Evolutionary conservation across 2,797 vertebrate genomes (phyloP), one percentile per base, ranked within the genome.

Genomic region (Enoplosus armatus): DNA sequence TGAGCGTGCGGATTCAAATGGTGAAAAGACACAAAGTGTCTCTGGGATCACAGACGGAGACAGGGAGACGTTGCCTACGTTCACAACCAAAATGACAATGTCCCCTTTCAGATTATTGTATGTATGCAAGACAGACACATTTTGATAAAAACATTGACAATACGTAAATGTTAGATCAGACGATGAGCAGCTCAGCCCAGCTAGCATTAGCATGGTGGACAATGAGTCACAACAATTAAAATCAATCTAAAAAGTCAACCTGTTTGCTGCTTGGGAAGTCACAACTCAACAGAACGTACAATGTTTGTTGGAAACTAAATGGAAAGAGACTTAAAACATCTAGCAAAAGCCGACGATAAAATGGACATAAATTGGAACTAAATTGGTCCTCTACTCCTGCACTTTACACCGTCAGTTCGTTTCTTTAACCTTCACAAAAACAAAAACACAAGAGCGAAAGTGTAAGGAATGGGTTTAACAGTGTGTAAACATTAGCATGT

Each of bases 41-140:
- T 64, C 55, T 56, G n/a, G 43, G 71, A 85, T 70, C 74, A 77
- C 75, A 83, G 41, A 37, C 43, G 59, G 33, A 62, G 27, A 75
- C 59, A 33, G 1, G 22, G 31, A 73, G 63, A 69, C 39, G 24
- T 4, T 47, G 35, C 29, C 51, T 53, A n/a, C 24, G 24, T 37
- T 61, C n/a, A 24, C 31, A 26, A 4, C 26, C 16, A 63, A 58
- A 55, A 22, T 14, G 1, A 63, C 5, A 18, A 20, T 39, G 15
- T n/a, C 27, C 7, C 2, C 50, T 43, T 16, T 24, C 33, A 61
- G 20, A 26, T 59, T 15, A 51, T 24, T 69, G 6, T n/a, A n/a
- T n/a, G n/a, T n/a, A n/a, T n/a, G n/a, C n/a, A n/a, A n/a, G n/a
- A n/a, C n/a, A n/a, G n/a, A n/a, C n/a, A 67, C 12, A 68, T 35